Percentiles rank a stretch among this genome's conserved stretches.
These are phyloP conservation scores for Anguilla anguilla DNA, from an alignment of 2,797 vertebrate genomes.

Conservation along the genomic window DNA sequence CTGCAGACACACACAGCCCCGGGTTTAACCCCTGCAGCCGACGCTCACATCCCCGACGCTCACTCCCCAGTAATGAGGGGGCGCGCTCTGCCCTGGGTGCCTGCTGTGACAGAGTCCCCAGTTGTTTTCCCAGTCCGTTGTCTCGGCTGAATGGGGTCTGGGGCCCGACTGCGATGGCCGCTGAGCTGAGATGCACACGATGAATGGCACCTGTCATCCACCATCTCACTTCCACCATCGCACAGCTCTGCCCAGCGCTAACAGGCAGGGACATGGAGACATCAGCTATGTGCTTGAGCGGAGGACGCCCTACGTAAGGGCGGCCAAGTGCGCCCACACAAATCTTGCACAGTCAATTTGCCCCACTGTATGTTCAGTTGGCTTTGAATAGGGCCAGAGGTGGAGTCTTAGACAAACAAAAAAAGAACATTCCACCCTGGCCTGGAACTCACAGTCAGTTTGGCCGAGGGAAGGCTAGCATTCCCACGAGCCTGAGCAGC, in stretches of 20 bases:
- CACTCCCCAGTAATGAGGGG: not conserved
- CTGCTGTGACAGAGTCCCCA: not conserved
- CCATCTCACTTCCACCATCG: not conserved
- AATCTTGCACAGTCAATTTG: not conserved
- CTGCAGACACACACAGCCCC: conserved; percentile 5
- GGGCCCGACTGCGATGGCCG: not conserved
- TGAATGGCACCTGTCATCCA: conserved; percentile 4
- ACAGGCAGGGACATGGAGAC: not conserved
- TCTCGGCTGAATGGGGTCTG: not conserved
- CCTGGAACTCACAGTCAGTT: not conserved
- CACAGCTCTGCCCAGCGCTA: not conserved
- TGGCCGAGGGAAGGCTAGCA: not conserved
- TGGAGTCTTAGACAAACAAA: not conserved
- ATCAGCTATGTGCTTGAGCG: not conserved
- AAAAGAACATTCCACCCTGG: not conserved
- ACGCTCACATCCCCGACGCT: not conserved
- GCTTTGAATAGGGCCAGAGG: not conserved
- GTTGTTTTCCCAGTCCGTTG: not conserved
- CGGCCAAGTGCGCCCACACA: not conserved
- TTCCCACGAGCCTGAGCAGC: not conserved
- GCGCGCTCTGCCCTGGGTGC: not conserved
- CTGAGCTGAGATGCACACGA: not conserved
- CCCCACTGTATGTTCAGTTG: not conserved
- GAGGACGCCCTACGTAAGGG: not conserved
- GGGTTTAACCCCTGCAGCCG: conserved; percentile 17